Evolutionary conservation across 2,113 vertebrate genomes (phyloP), one percentile per base, ranked within the genome.

Genomic region (Phrynocephalus versicolor): DNA sequence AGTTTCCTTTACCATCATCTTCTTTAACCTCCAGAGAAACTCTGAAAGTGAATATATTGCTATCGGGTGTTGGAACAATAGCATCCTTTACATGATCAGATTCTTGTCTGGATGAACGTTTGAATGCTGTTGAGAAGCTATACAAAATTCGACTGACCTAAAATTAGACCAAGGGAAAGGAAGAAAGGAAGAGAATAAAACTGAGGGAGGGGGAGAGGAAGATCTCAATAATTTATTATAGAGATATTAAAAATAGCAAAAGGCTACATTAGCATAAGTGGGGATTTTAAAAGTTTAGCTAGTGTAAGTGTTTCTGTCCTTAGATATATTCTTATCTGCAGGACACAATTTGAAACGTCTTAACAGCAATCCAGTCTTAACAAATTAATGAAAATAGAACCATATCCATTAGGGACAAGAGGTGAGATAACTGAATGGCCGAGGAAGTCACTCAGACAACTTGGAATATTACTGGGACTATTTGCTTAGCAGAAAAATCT

Each of bases 1-100:
- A 99, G 94, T 98, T 99, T 88, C 98, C 98, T 96, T 99, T 99
- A 86, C 98, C 97, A 88, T 99, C 99, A 76, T 99, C 99, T 96
- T 99, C 99, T 92, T 97, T 99, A 87, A 99, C 96, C 94, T 99
- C 99, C 81, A 99, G 91, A 6, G 98, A 97, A 85, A 99, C 98
- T 57, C 95, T 97, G 94, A 99, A 99, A 84, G 97, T 98, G 92
- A 97, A 99, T 23, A 98, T 95, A 81, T 99, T 98, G n/a, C 97
- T 96, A 13, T 99, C 98, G 0, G 97, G 96, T 1, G 97, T 97
- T 78, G 97, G 96, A 85, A 96, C 91, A 16, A 95, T 65, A 0
- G 95, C 88, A 80, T 99, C 98, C 89, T 96, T 97, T 60, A 95
- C 96, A 0, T 92, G 89, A 81, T 99, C 98, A 55, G 97, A 90